Conservation (phyloP, 2,797 vertebrate species). For the Tolypeutes matacus region DNA sequence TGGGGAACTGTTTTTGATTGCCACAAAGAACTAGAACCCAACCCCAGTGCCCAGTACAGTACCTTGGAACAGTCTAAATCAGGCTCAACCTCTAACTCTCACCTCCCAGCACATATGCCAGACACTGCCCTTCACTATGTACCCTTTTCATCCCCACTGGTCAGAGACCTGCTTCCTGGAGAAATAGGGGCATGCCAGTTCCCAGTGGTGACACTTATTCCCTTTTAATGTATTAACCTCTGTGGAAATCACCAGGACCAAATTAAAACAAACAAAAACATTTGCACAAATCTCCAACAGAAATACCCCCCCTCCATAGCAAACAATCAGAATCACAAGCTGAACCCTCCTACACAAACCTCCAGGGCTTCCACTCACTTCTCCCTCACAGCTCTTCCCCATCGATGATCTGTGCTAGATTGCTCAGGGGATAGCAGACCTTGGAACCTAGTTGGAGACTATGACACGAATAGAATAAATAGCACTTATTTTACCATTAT, state of each 20-base stretch:
- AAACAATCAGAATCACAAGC: neutral
- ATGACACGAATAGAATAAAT: neutral
- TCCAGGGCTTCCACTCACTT: neutral
- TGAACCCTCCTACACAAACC: neutral
- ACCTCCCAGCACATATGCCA: neutral
- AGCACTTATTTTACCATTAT: neutral
- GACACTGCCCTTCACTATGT: neutral
- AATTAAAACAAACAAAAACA: conserved; percentile 37
- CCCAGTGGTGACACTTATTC: neutral
- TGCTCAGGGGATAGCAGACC: neutral
- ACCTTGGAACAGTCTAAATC: neutral
- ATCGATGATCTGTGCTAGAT: neutral
- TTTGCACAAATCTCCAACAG: neutral
- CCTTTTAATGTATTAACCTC: neutral
- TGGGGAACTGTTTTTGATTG: neutral
- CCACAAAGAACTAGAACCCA: neutral
- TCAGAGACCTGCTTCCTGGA: conserved; percentile 40
- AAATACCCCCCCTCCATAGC: neutral
- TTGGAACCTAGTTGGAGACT: neutral
- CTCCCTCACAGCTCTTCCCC: neutral
- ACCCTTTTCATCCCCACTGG: neutral
- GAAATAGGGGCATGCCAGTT: conserved; percentile 18
- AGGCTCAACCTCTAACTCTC: neutral
- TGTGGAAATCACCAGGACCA: conserved; percentile 29
- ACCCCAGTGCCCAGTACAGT: neutral